phyloP scores from a whole-genome alignment of 1,140 invertebrate genomes.

The Procambarus clarkii region DNA sequence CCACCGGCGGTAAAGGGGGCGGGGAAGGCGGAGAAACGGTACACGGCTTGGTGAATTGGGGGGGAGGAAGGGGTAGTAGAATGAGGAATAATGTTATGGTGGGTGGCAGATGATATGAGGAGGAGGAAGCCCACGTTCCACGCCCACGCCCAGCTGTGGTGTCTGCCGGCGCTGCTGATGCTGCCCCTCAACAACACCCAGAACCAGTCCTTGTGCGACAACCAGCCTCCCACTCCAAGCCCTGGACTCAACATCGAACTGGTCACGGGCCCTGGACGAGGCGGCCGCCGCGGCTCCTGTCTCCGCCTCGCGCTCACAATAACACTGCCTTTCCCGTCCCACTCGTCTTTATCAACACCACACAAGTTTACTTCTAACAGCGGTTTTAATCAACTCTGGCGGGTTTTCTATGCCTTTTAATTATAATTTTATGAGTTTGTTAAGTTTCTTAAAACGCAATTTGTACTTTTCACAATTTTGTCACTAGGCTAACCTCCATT shows the following conservation, averaged over 20 bases:
- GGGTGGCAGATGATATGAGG: slow-evolving; percentile 19
- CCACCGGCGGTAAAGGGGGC: background rate
- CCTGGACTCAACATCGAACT: slow-evolving; percentile 46
- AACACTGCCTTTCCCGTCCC: no score
- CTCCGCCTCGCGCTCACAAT: background rate
- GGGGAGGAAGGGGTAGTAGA: background rate
- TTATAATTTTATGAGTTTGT: no score
- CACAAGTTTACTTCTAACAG: no score
- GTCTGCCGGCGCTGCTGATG: background rate
- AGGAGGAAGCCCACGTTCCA: slow-evolving; percentile 38
- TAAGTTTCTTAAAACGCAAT: no score
- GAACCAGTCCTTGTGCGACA: slow-evolving; percentile 16
- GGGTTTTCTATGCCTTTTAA: no score
- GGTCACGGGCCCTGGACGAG: background rate
- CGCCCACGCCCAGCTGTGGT: slow-evolving; percentile 46
- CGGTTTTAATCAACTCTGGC: no score
- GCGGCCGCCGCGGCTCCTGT: background rate
- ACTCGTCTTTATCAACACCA: no score
- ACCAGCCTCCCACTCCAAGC: background rate
- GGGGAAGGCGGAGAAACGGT: background rate
- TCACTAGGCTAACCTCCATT: no score
- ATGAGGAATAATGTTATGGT: background rate
- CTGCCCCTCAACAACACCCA: background rate
- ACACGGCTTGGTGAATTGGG: no score
- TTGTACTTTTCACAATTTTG: no score